Evolutionary conservation across 2,797 vertebrate species (phyloP).

Genomic region (Rhadinocentrus ornatus): DNA sequence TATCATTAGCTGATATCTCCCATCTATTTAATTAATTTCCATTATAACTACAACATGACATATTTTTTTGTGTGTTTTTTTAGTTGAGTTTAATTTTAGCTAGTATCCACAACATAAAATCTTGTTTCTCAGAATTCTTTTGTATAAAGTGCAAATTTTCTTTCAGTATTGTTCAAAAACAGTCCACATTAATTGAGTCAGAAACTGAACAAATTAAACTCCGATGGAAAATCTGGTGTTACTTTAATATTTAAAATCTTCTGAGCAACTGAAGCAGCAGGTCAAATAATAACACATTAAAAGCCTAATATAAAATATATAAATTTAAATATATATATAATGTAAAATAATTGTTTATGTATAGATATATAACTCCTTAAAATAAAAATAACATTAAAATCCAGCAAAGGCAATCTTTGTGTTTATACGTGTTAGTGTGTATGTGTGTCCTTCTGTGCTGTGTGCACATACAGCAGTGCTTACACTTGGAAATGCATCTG

Average conservation of each 20-base stretch:
- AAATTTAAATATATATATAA: not conserved
- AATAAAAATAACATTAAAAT: not conserved
- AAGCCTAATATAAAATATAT: not conserved
- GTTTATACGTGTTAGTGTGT: conserved; percentile 23
- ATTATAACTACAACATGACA: conserved; percentile 35
- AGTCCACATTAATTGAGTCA: not conserved
- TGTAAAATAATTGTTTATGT: not conserved
- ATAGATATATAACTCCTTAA: not conserved
- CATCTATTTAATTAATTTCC: conserved; percentile 40
- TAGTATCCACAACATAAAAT: not conserved
- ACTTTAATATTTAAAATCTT: not conserved
- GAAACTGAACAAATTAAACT: not conserved
- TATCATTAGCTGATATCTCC: conserved; percentile 39
- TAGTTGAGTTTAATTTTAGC: conserved; percentile 5
- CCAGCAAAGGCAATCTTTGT: conserved; percentile 1
- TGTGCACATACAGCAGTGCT: conserved; percentile 55
- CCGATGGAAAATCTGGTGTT: not conserved
- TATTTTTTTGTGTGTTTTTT: conserved; percentile 26
- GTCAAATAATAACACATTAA: not conserved
- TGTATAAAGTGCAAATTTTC: not conserved
- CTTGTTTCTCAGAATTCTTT: not conserved
- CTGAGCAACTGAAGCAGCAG: conserved; percentile 6
- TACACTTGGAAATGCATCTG: conserved; percentile 73
- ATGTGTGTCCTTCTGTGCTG: conserved; percentile 35
- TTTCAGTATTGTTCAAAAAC: not conserved